Base-by-base conservation (phyloP, 2,113 vertebrate species). In the Calyptomena viridis region DNA sequence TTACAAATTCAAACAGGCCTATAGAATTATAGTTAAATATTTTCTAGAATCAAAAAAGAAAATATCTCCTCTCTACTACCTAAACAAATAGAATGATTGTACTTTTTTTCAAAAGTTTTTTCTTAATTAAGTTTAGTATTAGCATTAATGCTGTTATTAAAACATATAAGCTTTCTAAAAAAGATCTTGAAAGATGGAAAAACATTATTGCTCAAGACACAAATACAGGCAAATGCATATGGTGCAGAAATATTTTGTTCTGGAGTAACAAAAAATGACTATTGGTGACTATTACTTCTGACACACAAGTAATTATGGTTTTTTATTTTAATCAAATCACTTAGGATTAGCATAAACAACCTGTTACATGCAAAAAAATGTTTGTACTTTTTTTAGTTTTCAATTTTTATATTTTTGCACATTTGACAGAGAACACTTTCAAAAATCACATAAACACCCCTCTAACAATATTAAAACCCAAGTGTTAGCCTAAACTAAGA, bases 361-460 rank as follows among this genome's bases (percentile, higher is more conserved):
- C 3, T 81, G 35, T 35, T n/a, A 72, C 71, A 60, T 63, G 19
- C 1, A 2, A 42, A 56, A 69, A 66, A 15, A 50, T 49, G 28
- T 42, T 9, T 12, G 12, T 44, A 9, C 0, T 28, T 84, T 89
- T 67, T 1, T 74, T 46, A 64, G 20, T 4, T 67, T 71, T 56
- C 30, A 23, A 5, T 47, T 89, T 56, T 74, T 23, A 71, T 68
- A 56, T 4, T 55, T 53, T 11, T 68, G 23, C 2, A 5, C 66
- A 30, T 73, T 73, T 87, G 52, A 44, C 59, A 74, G 25, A 31
- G 4, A 77, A 74, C 10, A 40, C 6, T 5, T 40, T 14, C 8
- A 53, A 58, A 13, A 80, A 47, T 0, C 2, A 58, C 8, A 46
- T 3, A 1, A 7, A 74, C 79, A 23, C 4, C 1, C 3, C 31